Conservation (phyloP, 1,140 invertebrate species). For the Meloidogyne hapla region DNA sequence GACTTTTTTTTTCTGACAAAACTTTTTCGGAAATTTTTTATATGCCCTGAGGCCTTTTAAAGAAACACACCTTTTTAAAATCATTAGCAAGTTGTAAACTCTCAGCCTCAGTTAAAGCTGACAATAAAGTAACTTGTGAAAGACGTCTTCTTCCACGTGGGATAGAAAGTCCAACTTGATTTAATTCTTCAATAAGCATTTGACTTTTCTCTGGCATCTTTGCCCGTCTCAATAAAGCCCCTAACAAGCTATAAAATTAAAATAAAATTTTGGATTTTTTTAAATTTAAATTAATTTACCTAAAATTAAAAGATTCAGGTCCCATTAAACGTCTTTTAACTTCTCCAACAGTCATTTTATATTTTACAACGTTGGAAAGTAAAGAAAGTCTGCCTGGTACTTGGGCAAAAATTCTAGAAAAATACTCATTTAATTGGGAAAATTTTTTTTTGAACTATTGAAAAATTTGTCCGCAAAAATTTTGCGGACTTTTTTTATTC, state of each 20-base stretch:
- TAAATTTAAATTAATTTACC: neutral
- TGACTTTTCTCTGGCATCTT: constrained; percentile 57
- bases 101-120: constrained; percentile 51
- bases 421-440: no score
- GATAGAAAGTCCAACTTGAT: constrained; percentile 49
- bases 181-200: constrained; percentile 43
- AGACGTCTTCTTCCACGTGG: constrained; percentile 47
- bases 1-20: no score
- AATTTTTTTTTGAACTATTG: no score
- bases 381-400: constrained; percentile 53
- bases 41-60: no score
- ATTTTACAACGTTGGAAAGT: constrained; percentile 57
- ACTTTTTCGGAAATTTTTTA: no score
- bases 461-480: no score
- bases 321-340: constrained; percentile 54
- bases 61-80: constrained; percentile 33
- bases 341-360: constrained; percentile 58
- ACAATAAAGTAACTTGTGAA: constrained; percentile 50
- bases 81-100: constrained; percentile 47
- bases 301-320: constrained; percentile 53
- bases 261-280: neutral
- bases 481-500: no score
- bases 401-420: constrained; percentile 43
- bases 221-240: constrained; percentile 46
- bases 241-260: constrained; percentile 33